These are phyloP conservation scores for Solea senegalensis DNA, from an alignment of 2,113 vertebrate genomes.

Conservation along the genomic window DNA sequence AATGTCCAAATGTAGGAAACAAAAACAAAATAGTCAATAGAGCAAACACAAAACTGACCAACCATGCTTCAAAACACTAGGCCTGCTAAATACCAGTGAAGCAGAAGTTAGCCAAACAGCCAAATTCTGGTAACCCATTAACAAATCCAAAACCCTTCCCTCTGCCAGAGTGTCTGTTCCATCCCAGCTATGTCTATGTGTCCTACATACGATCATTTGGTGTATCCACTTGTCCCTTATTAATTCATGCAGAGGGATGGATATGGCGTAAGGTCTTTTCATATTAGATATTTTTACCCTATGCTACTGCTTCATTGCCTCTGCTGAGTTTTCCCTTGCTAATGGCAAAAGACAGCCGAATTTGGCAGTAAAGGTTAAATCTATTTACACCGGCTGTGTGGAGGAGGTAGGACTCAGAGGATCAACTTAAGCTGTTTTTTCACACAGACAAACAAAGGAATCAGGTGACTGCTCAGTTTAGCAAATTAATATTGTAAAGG, in stretches of 20 bases:
- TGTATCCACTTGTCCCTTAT: constrained; percentile 4
- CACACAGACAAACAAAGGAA: constrained; percentile 6
- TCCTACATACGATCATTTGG: too few species aligned
- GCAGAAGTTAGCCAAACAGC: too few species aligned
- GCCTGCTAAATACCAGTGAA: not conserved
- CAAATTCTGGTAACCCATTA: too few species aligned
- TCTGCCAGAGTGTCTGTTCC: not conserved
- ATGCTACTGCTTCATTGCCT: constrained; percentile 26
- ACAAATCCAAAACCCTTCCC: too few species aligned
- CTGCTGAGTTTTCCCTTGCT: constrained; percentile 19
- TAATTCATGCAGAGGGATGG: constrained; percentile 6
- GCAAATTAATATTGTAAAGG: constrained; percentile 6
- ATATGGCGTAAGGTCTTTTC: not conserved
- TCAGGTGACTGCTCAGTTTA: not conserved
- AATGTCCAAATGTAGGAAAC: constrained; percentile 2
- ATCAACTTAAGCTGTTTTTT: constrained; percentile 11
- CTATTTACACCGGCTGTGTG: constrained; percentile 32
- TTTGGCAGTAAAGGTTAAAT: constrained; percentile 44
- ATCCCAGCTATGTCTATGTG: too few species aligned
- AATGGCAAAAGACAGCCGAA: constrained; percentile 29
- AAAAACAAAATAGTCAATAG: not conserved
- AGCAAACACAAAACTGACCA: not conserved
- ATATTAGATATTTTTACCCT: not conserved
- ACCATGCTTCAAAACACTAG: not conserved
- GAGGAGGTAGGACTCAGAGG: constrained; percentile 16